Conservation (phyloP, 53 echinoderm and acorn worm genomes). For the Astropecten irregularis region DNA sequence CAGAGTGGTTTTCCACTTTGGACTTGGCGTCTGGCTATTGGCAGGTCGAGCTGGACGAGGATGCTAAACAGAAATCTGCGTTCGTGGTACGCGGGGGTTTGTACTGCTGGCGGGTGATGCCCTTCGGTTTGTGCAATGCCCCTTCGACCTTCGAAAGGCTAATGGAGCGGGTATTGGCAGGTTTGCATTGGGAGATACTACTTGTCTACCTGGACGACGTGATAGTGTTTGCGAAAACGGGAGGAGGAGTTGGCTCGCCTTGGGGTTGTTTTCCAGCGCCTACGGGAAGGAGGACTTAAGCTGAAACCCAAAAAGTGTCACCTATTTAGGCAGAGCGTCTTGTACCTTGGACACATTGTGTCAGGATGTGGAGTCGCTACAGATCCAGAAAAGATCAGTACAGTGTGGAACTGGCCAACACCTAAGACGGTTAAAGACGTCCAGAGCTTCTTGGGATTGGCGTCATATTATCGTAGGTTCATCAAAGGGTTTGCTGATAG, state of each 20-base stretch:
- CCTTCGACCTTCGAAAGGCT: background rate
- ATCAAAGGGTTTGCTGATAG: background rate
- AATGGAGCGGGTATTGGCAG: background rate
- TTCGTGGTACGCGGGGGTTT: background rate
- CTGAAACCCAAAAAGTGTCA: background rate
- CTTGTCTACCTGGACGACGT: constrained; percentile 67
- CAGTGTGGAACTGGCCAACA: background rate
- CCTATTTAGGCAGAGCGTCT: background rate
- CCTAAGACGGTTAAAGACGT: background rate
- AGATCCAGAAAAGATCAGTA: background rate
- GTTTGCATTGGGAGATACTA: constrained; percentile 50
- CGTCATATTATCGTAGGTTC: background rate
- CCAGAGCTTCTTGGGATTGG: background rate
- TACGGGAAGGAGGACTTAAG: background rate
- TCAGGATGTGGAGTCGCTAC: background rate
- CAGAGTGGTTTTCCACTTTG: constrained; percentile 5
- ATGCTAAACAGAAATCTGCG: background rate
- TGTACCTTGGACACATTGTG: background rate
- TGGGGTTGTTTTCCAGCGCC: background rate
- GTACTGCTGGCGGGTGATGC: constrained; percentile 3
- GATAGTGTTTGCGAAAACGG: constrained; percentile 25
- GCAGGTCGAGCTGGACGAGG: background rate
- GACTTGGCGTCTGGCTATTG: constrained; percentile 7
- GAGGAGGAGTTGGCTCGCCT: background rate
- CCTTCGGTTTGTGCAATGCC: background rate